Evolutionary conservation across 2,797 vertebrate genomes (phyloP).

Genomic region (Muraenolepis orangiensis): DNA sequence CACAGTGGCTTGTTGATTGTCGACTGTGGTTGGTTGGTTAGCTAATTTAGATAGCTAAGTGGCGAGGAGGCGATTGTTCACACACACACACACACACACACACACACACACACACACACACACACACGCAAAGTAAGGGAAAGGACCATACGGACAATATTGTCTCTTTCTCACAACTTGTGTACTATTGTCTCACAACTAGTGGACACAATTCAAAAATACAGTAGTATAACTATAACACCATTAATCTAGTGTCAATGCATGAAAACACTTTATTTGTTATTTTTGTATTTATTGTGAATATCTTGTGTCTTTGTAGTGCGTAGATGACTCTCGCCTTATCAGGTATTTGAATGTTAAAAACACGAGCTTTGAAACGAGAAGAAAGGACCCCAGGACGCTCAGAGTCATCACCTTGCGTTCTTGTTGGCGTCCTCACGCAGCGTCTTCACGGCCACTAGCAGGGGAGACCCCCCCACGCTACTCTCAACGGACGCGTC

Average conservation of each 20-base stretch:
- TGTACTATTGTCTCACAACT: neutral
- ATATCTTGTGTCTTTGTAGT: no score
- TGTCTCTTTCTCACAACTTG: neutral
- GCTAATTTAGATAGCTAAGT: neutral
- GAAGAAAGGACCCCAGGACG: no score
- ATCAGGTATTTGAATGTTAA: neutral
- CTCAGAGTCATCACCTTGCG: conserved; percentile 70
- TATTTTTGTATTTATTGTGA: no score
- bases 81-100: no score
- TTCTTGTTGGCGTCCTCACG: conserved; percentile 96
- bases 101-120: no score
- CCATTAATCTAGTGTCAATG: neutral
- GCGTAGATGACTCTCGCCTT: neutral
- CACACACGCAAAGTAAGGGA: neutral
- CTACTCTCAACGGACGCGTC: conserved; percentile 72
- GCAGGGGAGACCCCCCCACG: conserved; percentile 64
- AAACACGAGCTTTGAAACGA: neutral
- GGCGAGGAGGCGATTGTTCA: neutral
- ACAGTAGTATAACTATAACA: neutral
- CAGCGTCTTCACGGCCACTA: conserved; percentile 96
- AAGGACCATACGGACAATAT: neutral
- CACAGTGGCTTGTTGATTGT: neutral
- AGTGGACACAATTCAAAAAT: neutral
- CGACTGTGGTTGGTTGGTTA: neutral
- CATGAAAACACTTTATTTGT: neutral